A percentile compares a stretch with the other conserved stretches of the same genome.
phyloP scores from a whole-genome alignment of 2,113 vertebrate species.

The Ammodytes marinus region DNA sequence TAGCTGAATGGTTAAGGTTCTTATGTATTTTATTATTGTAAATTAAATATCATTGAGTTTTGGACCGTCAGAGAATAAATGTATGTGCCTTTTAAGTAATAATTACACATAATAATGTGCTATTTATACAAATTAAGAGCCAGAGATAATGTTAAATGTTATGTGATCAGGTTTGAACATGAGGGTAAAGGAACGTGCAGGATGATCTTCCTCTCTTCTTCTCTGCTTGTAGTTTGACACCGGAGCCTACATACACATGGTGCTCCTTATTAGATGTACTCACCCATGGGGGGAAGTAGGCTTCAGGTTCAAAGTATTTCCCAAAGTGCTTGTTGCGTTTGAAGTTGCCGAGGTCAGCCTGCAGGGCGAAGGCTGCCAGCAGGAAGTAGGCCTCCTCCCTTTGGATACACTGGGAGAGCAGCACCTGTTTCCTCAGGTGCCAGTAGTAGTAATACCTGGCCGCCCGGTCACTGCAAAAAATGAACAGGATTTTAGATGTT shows the following conservation, averaged over 20 bases:
- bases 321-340: conserved; percentile 96
- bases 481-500: background rate
- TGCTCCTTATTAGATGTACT: conserved; percentile 58
- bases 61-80: background rate
- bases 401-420: conserved; percentile 94
- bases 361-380: conserved; percentile 96
- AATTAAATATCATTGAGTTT: background rate
- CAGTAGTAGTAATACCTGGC: conserved; percentile 98
- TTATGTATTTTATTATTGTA: background rate
- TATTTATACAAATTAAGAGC: background rate
- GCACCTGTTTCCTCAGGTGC: conserved; percentile 97
- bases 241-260: background rate
- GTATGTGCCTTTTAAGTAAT: too few species aligned
- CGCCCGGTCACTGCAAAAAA: conserved; percentile 89
- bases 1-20: too few species aligned
- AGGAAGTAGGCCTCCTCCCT: conserved; percentile 98
- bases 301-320: conserved; percentile 97
- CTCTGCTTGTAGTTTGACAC: background rate
- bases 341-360: conserved; percentile 98
- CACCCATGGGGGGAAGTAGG: conserved; percentile 98
- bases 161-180: background rate
- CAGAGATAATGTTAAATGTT: background rate
- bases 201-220: background rate
- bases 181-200: background rate
- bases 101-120: background rate